phyloP scores from a whole-genome alignment of 2,113 vertebrate genomes.

The Amphiprion percula region DNA sequence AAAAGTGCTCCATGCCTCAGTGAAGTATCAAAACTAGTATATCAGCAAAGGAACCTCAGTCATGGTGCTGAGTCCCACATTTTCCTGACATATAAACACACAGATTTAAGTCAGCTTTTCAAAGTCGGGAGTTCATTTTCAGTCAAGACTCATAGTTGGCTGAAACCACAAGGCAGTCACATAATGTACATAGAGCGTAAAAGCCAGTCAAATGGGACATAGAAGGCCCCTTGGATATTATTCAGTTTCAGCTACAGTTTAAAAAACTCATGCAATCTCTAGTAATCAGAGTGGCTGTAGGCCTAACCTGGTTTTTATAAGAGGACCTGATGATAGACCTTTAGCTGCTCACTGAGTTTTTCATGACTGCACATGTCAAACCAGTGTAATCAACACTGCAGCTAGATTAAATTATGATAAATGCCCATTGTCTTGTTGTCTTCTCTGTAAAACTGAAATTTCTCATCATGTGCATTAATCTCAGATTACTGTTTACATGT shows the following conservation, averaged over 20 bases:
- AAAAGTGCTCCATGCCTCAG: conserved; percentile 44
- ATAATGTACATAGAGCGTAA: conserved; percentile 73
- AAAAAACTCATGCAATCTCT: conserved; percentile 53
- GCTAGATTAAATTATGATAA: conserved; percentile 6
- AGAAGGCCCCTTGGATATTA: conserved; percentile 70
- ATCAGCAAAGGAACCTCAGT: conserved; percentile 59
- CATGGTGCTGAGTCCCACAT: conserved; percentile 45
- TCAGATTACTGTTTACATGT: too few species aligned
- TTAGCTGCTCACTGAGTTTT: conserved; percentile 37
- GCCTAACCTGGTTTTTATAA: conserved; percentile 59
- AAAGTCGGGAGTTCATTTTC: conserved; percentile 62
- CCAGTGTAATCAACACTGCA: conserved; percentile 42
- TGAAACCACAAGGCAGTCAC: conserved; percentile 72
- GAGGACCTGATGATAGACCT: conserved; percentile 59
- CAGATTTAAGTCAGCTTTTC: conserved; percentile 60
- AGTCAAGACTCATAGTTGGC: conserved; percentile 57
- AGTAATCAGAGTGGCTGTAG: conserved; percentile 51
- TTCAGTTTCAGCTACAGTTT: conserved; percentile 67
- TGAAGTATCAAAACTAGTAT: conserved; percentile 57
- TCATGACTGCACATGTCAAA: conserved; percentile 28
- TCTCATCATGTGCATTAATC: background rate
- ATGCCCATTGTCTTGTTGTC: background rate
- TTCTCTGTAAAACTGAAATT: conserved; percentile 14
- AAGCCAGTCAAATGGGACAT: conserved; percentile 68
- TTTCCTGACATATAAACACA: conserved; percentile 72